These are phyloP conservation scores for Germaria angustata DNA, from an alignment of 2,888 invertebrate species.

Conservation along the genomic window DNA sequence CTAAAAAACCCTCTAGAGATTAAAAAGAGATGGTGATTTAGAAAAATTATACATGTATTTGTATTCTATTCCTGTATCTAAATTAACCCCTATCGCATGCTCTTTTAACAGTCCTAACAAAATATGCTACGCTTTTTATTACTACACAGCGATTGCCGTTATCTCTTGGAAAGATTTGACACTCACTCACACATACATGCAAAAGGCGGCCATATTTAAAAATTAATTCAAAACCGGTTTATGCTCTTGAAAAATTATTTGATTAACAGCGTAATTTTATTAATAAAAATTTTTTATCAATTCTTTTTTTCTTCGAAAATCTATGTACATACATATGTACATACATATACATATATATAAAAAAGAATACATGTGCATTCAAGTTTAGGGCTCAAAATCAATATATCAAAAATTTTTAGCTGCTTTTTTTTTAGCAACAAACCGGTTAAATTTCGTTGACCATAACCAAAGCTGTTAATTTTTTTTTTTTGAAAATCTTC, in stretches of 20 bases:
- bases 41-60: neutral
- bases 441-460: slow-evolving; percentile 52
- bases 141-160: neutral
- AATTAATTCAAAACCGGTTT: slow-evolving; percentile 57
- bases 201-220: slow-evolving; percentile 60
- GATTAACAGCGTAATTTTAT: slow-evolving; percentile 57
- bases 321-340: no score
- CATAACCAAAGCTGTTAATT: slow-evolving; percentile 35
- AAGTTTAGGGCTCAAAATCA: slow-evolving; percentile 33
- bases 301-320: slow-evolving; percentile 10
- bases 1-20: slow-evolving; percentile 35
- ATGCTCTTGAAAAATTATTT: slow-evolving; percentile 36
- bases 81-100: slow-evolving; percentile 62
- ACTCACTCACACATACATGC: slow-evolving; percentile 30
- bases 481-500: neutral
- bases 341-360: no score
- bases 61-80: no score
- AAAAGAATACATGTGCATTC: no score
- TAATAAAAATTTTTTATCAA: neutral
- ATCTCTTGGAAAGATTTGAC: slow-evolving; percentile 43
- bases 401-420: slow-evolving; percentile 54
- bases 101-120: slow-evolving; percentile 57
- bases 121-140: slow-evolving; percentile 43
- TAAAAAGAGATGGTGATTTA: slow-evolving; percentile 30
- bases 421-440: slow-evolving; percentile 11